Base-by-base conservation (phyloP, 2,888 invertebrate genomes). In the Drosophila yooni region DNA sequence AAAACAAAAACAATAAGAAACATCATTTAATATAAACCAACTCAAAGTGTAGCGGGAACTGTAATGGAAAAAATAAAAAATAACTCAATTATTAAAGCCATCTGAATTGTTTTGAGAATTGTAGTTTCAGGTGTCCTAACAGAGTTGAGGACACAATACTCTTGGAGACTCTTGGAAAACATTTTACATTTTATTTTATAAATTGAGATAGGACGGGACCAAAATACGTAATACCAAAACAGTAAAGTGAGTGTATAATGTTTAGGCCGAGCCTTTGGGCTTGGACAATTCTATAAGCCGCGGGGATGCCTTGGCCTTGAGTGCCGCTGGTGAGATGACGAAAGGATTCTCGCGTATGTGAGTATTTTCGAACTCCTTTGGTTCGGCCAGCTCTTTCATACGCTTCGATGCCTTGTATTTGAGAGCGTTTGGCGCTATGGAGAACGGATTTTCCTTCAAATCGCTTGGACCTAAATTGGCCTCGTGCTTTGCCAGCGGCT, bases 231-330 rank as follows among this genome's bases (percentile, higher is more conserved):
- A 53, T 34, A 62, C 52, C 64, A 40, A 58, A 73, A 43, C 53
- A 66, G 40, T 54, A 36, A n/a, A 48, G 18, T 10, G 29, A 5
- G n/a, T 18, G 10, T 34, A 8, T 8, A 29, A 51, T 27, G 7
- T 36, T 29, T 57, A 68, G 18, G 46, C 18, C 10, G 76, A 76
- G 11, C 90, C 87, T 50, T 91, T 93, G 0, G 94, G 94, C 83
- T 94, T 93, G 10, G 94, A 93, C 66, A 94, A 81, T 80, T 94
- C 93, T 43, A 93, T 81, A 18, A 94, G 93, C 62, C 94, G 92
- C n/a, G 94, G 91, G 6, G 94, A 92, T 15, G 94, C 89, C 70
- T 93, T 93, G 43, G 94, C 94, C 21, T 91, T 94, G 18, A 94
- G 89, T 1, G 94, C 94, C 13, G 94, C 94, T 25, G 93, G 93